A percentile compares a stretch with the other conserved stretches of the same genome.
Evolutionary conservation across 2,113 vertebrate species (phyloP).

Genomic region (Hippotragus niger): DNA sequence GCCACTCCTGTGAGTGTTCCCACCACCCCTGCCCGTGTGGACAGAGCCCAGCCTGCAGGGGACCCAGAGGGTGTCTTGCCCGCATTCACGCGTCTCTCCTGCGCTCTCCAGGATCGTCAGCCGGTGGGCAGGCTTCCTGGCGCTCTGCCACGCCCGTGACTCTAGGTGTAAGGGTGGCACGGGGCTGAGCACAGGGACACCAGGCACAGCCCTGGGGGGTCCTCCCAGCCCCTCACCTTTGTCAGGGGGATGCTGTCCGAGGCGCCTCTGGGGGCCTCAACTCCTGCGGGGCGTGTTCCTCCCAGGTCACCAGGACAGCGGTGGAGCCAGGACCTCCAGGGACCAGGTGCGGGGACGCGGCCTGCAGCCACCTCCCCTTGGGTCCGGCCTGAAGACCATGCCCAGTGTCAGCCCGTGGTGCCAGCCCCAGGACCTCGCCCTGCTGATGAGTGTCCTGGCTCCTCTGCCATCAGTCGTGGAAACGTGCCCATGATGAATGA

Average conservation of each 20-base stretch:
- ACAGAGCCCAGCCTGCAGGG: background rate
- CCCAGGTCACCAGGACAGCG: rapidly evolving
- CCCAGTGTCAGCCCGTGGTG: rapidly evolving
- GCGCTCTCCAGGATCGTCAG: background rate
- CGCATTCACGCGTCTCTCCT: background rate
- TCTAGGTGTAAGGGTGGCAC: background rate
- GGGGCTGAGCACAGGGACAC: background rate
- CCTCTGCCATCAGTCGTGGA: background rate
- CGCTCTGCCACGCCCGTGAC: rapidly evolving
- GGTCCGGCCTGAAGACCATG: background rate
- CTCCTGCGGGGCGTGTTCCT: rapidly evolving
- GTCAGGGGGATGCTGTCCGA: rapidly evolving
- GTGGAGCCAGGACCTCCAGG: background rate
- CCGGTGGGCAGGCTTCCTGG: background rate
- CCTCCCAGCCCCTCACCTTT: background rate
- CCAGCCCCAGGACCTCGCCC: background rate
- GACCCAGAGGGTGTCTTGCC: background rate
- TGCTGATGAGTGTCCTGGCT: background rate
- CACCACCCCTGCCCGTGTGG: background rate
- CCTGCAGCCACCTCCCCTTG: background rate
- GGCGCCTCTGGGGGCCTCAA: too few relatives aligned
- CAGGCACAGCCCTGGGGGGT: background rate
- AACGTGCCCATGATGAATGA: background rate
- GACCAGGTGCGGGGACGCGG: rapidly evolving
- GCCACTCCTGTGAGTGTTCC: background rate